Conservation (phyloP, 2,113 vertebrate genomes). For the Theristicus caerulescens region DNA sequence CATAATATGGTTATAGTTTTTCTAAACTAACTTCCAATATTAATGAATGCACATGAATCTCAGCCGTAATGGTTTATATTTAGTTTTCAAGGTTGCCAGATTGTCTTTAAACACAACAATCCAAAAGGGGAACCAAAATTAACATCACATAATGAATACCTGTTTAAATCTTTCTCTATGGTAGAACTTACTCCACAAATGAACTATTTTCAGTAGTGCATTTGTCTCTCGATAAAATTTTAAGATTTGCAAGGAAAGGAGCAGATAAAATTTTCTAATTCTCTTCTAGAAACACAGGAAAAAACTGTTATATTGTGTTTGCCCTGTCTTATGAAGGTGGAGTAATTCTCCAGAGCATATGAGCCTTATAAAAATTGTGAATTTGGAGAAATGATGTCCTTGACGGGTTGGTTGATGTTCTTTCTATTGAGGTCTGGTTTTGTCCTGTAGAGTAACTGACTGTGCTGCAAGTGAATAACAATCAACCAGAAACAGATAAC, state of each 20-base stretch:
- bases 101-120: neutral
- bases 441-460: neutral
- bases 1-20: neutral
- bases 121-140: neutral
- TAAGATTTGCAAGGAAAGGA: neutral
- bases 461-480: neutral
- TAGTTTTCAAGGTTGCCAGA: neutral
- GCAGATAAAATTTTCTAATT: neutral
- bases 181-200: neutral
- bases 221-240: neutral
- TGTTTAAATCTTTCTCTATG: neutral
- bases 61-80: neutral
- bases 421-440: neutral
- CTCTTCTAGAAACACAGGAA: neutral
- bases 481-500: neutral
- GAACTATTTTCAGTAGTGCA: neutral
- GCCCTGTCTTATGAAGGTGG: neutral
- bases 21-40: neutral
- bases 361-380: neutral
- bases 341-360: neutral
- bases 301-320: neutral
- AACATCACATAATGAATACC: neutral
- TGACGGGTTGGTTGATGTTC: neutral
- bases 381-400: neutral
- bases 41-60: neutral